Conservation (phyloP, 92 coral and sea anemone genomes). For the Metridium senile region DNA sequence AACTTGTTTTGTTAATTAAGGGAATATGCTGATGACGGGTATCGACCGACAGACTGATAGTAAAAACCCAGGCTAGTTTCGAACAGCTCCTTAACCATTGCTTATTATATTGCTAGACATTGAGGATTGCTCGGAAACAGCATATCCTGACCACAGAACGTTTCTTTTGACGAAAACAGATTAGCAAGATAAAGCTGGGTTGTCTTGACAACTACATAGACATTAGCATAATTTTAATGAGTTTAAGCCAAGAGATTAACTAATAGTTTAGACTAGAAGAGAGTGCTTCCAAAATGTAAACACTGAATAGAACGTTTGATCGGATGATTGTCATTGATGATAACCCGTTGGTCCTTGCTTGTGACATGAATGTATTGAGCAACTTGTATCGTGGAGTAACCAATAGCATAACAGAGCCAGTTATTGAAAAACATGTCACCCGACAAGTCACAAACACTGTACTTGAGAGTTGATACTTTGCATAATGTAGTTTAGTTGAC, state of each 20-base stretch:
- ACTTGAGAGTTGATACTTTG: too few relatives aligned
- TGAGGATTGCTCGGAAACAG: not conserved
- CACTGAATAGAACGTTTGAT: not conserved
- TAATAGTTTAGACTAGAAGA: constrained; percentile 2
- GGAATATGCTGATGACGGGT: too few relatives aligned
- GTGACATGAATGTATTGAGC: too few relatives aligned
- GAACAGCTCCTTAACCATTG: too few relatives aligned
- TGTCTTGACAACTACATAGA: not conserved
- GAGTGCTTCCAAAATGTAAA: not conserved
- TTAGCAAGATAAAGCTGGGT: not conserved
- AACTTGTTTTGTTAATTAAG: not conserved
- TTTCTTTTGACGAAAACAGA: not conserved
- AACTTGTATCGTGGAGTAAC: too few relatives aligned
- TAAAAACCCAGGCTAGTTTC: too few relatives aligned
- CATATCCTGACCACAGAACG: not conserved
- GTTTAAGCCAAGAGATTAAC: not conserved
- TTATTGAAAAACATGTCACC: too few relatives aligned
- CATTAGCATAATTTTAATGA: not conserved
- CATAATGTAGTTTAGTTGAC: too few relatives aligned
- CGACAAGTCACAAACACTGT: too few relatives aligned
- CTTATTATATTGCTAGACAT: too few relatives aligned
- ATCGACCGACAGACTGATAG: too few relatives aligned
- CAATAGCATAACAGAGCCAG: too few relatives aligned
- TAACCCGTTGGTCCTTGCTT: not conserved
- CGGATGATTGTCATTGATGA: not conserved